Base-by-base conservation (phyloP, 1,140 invertebrate genomes). In the Drosophila sp. region DNA sequence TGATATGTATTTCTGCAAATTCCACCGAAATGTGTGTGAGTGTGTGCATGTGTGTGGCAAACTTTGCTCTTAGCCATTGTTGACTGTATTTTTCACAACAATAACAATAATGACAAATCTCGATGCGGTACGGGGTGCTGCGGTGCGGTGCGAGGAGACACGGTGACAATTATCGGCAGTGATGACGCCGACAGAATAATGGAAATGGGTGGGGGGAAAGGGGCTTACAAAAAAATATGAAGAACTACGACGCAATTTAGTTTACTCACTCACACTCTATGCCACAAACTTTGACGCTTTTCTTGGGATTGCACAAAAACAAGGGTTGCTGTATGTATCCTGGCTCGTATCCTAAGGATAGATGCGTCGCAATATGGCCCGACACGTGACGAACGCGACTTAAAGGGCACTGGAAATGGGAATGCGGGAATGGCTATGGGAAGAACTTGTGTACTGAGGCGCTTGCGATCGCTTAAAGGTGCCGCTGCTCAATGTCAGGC, bases 161-260 rank as follows among this genome's bases (percentile, higher is more conserved):
- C 44, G 23, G 35, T 58, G 44, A 60, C 7, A 27, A 30, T 60
- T 57, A 50, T 50, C 44, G 44, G 63, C 69, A 66, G 63, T 67
- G 76, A 79, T 72, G 68, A 72, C 69, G 76, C 69, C 69, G 62
- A 63, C 69, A 55, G 66, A 72, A 63, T 29, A 35, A 50, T 65
- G 50, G 35, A 23, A 44, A 44, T 23, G 40, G n/a, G n/a, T n/a
- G n/a, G 11, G n/a, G n/a, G n/a, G 70, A 60, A 64, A 30, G 10
- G 35, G 35, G 35, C 8, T 11, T 3, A 3, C 10, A 10, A 8
- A 55, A 73, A 71, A 80, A 74, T 84, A 63, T 70, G 78, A 90
- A 90, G 78, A 90, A 90, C 83, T 90, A 87, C 87, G 87, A 84
- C 87, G 87, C 87, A 90, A 91, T 90, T 84, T 58, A 61, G 60